Evolutionary conservation across 2,797 vertebrate species (phyloP), one percentile per base, ranked within the genome.

Genomic region (Myoxocephalus aenaeus): DNA sequence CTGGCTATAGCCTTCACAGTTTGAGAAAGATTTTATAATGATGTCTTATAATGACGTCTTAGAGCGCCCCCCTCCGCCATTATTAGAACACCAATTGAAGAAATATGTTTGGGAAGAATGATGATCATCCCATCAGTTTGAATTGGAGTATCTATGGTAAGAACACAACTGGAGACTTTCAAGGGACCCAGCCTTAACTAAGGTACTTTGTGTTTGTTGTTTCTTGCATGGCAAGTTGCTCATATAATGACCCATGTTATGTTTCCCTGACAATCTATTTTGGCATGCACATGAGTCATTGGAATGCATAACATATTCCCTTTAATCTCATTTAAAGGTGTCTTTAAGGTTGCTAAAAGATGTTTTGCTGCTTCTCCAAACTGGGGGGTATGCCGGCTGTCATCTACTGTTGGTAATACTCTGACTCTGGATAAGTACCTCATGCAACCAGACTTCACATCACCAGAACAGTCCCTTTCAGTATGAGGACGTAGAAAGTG

Each of bases 261-360:
- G 65, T 34, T 65, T 2, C 17, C 38, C 27, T 48, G 17, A 32
- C 17, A 8, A 32, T 15, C 40, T 5, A 13, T 42, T 10, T 25
- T 15, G 0, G 2, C 59, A 25, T 0, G 22, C 7, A 7, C 2
- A 40, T 22, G 4, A 38, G 14, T 54, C 29, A 5, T 3, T 42
- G 22, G 4, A 46, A 8, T 17, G 5, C 50, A 42, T 2, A 20
- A 9, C 46, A 7, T 48, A 3, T 34, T 58, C 36, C 32, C 34
- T 68, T 76, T 32, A 15, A 25, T n/a, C 38, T 36, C 0, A 54
- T 67, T 57, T 29, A 20, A 61, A 38, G 58, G 48, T 54, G 12
- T 53, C 51, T 53, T 53, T 54, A 54, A 54, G 20, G 22, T 54
- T 3, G 8, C 9, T 53, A 53, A 53, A 12, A 13, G 22, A 53